Conservation (phyloP, 2,888 invertebrate genomes). For the Crossocerus cetratus region DNA sequence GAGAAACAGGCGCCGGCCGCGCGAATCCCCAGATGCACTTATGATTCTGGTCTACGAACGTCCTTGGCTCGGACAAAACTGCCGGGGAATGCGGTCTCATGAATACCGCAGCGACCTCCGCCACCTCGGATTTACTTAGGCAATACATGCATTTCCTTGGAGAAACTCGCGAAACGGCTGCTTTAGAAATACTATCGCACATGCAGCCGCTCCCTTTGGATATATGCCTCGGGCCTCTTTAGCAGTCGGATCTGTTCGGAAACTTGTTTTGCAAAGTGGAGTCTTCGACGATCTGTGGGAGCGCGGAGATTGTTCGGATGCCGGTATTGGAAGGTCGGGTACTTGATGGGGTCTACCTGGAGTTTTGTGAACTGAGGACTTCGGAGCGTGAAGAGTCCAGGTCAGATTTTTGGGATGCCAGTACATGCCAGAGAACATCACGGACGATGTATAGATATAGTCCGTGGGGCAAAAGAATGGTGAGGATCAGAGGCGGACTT, state of each 20-base stretch:
- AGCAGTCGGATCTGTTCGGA: too few relatives aligned
- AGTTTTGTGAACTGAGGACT: too few relatives aligned
- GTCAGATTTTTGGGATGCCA: not conserved
- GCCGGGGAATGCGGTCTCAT: constrained; percentile 17
- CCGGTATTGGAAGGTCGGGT: too few relatives aligned
- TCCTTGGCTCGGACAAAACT: constrained; percentile 11
- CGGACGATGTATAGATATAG: not conserved
- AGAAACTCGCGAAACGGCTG: too few relatives aligned
- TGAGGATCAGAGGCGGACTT: constrained; percentile 17
- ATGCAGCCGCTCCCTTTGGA: too few relatives aligned
- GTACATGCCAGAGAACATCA: not conserved
- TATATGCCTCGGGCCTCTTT: too few relatives aligned
- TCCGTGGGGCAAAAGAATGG: not conserved
- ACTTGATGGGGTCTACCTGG: too few relatives aligned
- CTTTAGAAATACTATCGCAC: too few relatives aligned
- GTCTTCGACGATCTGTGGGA: not conserved
- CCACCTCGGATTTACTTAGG: too few relatives aligned
- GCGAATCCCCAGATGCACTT: constrained; percentile 13
- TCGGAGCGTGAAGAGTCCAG: not conserved
- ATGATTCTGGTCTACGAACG: constrained; percentile 24
- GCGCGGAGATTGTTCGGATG: not conserved
- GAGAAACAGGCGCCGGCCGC: constrained; percentile 5
- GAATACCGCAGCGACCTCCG: too few relatives aligned
- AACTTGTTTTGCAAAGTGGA: too few relatives aligned
- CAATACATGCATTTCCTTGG: too few relatives aligned